Percentiles rank a stretch among this genome's conserved stretches.
Evolutionary conservation across 1,140 invertebrate species (phyloP).

Genomic region (Drosophila chauvacae): DNA sequence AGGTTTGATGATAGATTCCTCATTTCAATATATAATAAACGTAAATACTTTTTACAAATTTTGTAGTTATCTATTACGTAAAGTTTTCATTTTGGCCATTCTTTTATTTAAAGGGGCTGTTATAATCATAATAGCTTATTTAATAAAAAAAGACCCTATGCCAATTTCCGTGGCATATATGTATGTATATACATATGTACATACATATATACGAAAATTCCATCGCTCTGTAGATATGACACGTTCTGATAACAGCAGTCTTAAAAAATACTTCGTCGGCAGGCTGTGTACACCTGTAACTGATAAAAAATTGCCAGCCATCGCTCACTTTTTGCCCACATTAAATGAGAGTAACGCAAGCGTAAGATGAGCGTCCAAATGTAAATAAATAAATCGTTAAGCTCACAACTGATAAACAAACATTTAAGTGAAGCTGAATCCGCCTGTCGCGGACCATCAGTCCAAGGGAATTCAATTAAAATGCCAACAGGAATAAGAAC

Average conservation of each 20-base stretch:
- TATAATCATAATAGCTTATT: no score
- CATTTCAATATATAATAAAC: not conserved
- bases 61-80: not conserved
- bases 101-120: not conserved
- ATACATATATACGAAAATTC: not conserved
- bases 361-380: conserved; percentile 3
- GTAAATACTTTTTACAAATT: not conserved
- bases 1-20: not conserved
- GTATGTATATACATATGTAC: no score
- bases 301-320: conserved; percentile 9
- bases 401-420: conserved; percentile 42
- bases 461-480: conserved; percentile 37
- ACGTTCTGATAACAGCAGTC: conserved; percentile 7
- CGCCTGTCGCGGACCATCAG: conserved; percentile 16
- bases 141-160: no score
- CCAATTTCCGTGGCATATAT: no score
- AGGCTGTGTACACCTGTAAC: not conserved
- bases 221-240: not conserved
- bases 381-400: conserved; percentile 37
- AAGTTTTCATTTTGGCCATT: not conserved
- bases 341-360: conserved; percentile 1
- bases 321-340: not conserved
- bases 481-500: conserved; percentile 30
- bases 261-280: not conserved
- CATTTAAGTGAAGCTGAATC: conserved; percentile 12